Conservation (phyloP, 2,797 vertebrate genomes). For the Leptoclinus maculatus region DNA sequence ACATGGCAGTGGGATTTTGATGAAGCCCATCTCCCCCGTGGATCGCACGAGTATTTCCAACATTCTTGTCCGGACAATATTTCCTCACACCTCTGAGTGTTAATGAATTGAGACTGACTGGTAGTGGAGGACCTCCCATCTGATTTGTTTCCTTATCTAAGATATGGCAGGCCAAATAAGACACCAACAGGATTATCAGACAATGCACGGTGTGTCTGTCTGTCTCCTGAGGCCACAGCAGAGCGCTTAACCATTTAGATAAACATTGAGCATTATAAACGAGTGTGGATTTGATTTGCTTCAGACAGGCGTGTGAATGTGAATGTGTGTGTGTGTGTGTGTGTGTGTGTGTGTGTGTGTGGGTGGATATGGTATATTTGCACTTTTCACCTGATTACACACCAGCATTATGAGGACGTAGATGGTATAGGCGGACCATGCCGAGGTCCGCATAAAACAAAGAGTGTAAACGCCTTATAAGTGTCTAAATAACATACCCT, state of each 20-base stretch:
- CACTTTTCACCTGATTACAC: too few species aligned
- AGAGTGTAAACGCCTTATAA: too few species aligned
- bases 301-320: conserved; percentile 43
- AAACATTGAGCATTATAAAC: conserved; percentile 69
- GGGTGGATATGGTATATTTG: too few species aligned
- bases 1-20: conserved; percentile 39
- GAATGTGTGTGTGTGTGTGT: conserved; percentile 30
- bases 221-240: conserved; percentile 66
- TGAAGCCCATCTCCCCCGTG: conserved; percentile 35
- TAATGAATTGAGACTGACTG: conserved; percentile 71
- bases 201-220: conserved; percentile 56
- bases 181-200: conserved; percentile 69
- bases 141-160: conserved; percentile 65
- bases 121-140: conserved; percentile 49
- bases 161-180: conserved; percentile 63
- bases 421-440: too few species aligned
- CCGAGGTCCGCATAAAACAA: too few species aligned
- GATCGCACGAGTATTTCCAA: conserved; percentile 33
- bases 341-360: neutral
- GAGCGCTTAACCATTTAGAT: conserved; percentile 65
- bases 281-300: conserved; percentile 65
- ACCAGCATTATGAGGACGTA: too few species aligned
- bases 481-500: too few species aligned
- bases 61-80: conserved; percentile 39
- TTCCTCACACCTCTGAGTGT: conserved; percentile 39